Conservation (phyloP, 2,797 vertebrate genomes). For the Pantherophis alleghaniensis region DNA sequence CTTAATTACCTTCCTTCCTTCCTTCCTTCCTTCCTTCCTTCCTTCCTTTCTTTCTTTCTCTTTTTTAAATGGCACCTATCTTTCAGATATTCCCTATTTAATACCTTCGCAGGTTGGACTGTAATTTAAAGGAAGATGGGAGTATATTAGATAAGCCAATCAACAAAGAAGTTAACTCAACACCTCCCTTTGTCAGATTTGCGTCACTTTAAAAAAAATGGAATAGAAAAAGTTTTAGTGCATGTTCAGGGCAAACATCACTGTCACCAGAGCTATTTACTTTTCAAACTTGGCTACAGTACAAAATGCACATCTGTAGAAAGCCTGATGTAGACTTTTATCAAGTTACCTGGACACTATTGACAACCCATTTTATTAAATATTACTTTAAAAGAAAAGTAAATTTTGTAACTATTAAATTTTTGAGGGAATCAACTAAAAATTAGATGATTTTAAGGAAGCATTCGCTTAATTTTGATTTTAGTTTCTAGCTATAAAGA, state of each 20-base stretch:
- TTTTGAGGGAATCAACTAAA: background rate
- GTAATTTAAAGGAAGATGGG: constrained; percentile 80
- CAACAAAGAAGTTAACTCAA: constrained; percentile 64
- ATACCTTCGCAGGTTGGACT: constrained; percentile 61
- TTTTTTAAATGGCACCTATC: constrained; percentile 53
- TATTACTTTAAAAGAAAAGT: constrained; percentile 9
- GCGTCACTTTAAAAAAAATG: constrained; percentile 70
- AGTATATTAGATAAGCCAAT: constrained; percentile 76
- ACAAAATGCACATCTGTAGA: constrained; percentile 60
- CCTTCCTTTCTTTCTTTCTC: constrained; percentile 3
- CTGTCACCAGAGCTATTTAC: constrained; percentile 73
- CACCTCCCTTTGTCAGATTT: constrained; percentile 73
- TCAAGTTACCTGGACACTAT: constrained; percentile 32
- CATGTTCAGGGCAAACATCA: constrained; percentile 67
- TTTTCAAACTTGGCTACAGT: constrained; percentile 64
- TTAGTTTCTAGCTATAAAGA: background rate
- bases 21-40: constrained; percentile 11
- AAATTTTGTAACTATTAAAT: background rate
- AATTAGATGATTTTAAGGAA: background rate
- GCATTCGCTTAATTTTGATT: background rate
- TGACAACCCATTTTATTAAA: constrained; percentile 16
- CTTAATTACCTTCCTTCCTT: constrained; percentile 53
- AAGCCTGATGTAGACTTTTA: constrained; percentile 32
- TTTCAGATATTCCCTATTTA: constrained; percentile 63
- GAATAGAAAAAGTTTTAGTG: constrained; percentile 62